Evolutionary conservation across 2,888 invertebrate genomes (phyloP).

Genomic region (Drosophila affinis): DNA sequence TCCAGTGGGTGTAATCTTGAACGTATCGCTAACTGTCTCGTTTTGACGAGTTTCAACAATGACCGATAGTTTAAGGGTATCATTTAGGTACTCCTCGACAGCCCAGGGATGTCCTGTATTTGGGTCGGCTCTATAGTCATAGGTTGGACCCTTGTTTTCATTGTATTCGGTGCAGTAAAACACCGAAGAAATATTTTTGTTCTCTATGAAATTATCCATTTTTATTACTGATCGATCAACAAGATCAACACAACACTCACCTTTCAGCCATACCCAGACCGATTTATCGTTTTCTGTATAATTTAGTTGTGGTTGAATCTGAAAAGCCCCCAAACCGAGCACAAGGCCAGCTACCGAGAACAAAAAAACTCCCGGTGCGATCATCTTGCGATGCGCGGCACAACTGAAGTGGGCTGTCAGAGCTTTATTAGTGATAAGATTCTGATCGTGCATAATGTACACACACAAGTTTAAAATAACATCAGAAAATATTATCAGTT

Average conservation of each 20-base stretch:
- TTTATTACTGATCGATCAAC: neutral
- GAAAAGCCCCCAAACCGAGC: neutral
- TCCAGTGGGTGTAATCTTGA: neutral
- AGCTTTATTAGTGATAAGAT: conserved; percentile 28
- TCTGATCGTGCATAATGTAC: neutral
- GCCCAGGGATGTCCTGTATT: neutral
- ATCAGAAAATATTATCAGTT: conserved; percentile 44
- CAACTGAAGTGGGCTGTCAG: neutral
- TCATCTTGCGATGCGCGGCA: neutral
- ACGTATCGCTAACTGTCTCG: neutral
- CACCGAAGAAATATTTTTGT: neutral
- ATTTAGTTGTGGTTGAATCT: neutral
- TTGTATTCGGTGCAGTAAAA: neutral
- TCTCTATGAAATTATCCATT: neutral
- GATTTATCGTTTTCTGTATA: neutral
- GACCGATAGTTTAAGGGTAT: neutral
- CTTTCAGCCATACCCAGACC: neutral
- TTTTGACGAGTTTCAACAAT: neutral
- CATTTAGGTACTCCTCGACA: neutral
- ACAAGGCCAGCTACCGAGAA: neutral
- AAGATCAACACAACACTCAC: neutral
- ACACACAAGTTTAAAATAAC: neutral
- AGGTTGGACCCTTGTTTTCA: neutral
- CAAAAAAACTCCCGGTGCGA: neutral
- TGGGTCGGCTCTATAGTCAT: neutral